Percentiles rank a stretch among this genome's conserved stretches.
phyloP scores from a whole-genome alignment of 2,888 invertebrate species.

The Alloscopus bannaensis region DNA sequence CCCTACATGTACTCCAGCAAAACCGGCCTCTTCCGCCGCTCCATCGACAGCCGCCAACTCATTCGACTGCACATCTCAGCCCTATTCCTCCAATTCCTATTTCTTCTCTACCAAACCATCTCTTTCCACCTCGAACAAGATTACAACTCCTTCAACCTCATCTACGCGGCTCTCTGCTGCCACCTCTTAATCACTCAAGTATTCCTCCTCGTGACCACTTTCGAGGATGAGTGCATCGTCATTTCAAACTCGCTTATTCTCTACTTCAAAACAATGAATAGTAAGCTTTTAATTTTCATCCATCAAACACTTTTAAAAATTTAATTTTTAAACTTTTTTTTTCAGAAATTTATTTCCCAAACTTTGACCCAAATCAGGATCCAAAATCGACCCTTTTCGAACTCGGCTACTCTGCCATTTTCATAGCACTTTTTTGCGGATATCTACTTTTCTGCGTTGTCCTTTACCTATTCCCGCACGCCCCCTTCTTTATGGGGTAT shows the following conservation, averaged over 20 bases:
- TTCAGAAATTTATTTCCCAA: conserved; percentile 10
- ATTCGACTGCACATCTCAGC: neutral
- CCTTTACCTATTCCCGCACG: neutral
- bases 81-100: neutral
- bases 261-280: neutral
- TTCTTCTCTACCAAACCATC: neutral
- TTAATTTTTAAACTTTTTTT: neutral
- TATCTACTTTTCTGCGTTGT: neutral
- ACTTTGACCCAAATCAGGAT: conserved; percentile 3
- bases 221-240: neutral
- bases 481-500: neutral
- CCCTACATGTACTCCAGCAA: neutral
- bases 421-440: neutral
- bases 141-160: neutral
- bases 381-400: neutral
- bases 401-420: neutral
- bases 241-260: neutral
- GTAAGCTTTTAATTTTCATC: conserved; percentile 2
- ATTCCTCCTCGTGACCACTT: neutral
- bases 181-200: neutral
- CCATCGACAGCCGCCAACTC: neutral
- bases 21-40: neutral
- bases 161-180: neutral
- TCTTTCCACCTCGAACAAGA: neutral
- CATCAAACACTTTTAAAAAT: neutral